A percentile compares a stretch with the other conserved stretches of the same genome.
These are phyloP conservation scores for Abscondita cerata DNA, from an alignment of 2,888 invertebrate genomes.

Conservation along the genomic window DNA sequence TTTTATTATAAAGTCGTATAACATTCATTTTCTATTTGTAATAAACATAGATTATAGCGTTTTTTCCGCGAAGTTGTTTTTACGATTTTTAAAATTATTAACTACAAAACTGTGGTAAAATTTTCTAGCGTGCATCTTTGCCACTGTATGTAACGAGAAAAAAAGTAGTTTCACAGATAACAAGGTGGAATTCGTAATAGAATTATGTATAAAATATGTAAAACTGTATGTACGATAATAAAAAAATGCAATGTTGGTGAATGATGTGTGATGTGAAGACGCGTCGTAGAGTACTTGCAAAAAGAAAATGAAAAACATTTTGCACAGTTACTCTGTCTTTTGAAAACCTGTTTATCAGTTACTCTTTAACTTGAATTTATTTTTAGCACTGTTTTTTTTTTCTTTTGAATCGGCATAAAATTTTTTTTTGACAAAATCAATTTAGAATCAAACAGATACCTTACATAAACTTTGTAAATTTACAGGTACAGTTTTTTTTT, in stretches of 20 bases:
- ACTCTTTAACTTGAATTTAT: too few species aligned
- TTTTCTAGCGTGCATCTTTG: not conserved
- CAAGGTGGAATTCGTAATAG: constrained; percentile 9
- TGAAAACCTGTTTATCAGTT: too few species aligned
- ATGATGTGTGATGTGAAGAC: constrained; percentile 14
- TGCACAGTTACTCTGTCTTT: too few species aligned
- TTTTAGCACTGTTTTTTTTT: too few species aligned
- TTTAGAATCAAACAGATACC: too few species aligned
- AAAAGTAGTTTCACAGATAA: constrained; percentile 23
- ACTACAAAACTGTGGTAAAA: constrained; percentile 1
- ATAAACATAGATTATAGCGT: constrained; percentile 26
- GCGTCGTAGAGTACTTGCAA: constrained; percentile 7
- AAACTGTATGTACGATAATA: not conserved
- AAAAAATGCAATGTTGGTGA: not conserved
- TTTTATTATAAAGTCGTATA: constrained; percentile 24
- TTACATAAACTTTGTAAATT: too few species aligned
- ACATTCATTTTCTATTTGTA: constrained; percentile 22
- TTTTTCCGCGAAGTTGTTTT: constrained; percentile 18
- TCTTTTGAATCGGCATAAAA: too few species aligned
- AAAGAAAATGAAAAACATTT: constrained; percentile 16
- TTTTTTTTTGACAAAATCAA: too few species aligned
- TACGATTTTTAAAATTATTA: constrained; percentile 25
- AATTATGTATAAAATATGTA: constrained; percentile 15
- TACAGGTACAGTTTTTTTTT: not conserved
- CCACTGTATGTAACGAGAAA: constrained; percentile 18